Conservation (phyloP, 2,888 invertebrate species). For the Phrixothrix hirtus region DNA sequence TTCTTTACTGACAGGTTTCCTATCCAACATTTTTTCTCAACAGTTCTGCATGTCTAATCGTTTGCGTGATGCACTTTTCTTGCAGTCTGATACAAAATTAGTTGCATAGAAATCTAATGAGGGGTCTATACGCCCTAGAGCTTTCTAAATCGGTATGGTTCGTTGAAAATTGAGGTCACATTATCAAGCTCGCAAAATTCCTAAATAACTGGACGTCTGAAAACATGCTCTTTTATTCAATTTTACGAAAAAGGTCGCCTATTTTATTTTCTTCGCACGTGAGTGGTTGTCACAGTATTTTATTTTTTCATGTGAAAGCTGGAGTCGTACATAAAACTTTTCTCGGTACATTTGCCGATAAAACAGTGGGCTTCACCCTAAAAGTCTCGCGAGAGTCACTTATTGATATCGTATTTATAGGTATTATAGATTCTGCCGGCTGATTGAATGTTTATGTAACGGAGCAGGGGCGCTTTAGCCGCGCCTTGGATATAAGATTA, state of each 20-base stretch:
- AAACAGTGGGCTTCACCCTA: conserved; percentile 47
- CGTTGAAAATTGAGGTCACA: conserved; percentile 12
- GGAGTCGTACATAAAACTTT: conserved; percentile 42
- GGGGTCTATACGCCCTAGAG: no score
- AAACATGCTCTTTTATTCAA: no score
- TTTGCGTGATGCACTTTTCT: conserved; percentile 19
- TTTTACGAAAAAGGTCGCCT: not conserved
- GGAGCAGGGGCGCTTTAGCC: conserved; percentile 39
- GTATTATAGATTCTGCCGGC: conserved; percentile 54
- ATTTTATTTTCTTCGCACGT: conserved; percentile 5
- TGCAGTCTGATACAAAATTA: conserved; percentile 15
- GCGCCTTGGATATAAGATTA: conserved; percentile 26
- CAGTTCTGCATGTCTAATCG: no score
- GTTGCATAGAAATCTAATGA: no score
- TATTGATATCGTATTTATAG: conserved; percentile 58
- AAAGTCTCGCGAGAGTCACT: conserved; percentile 52
- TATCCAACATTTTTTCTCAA: no score
- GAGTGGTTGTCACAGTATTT: conserved; percentile 11
- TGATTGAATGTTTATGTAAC: conserved; percentile 55
- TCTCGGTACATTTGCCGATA: conserved; percentile 55
- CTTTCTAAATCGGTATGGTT: conserved; percentile 14
- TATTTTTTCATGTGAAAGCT: conserved; percentile 26
- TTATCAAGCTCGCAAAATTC: no score
- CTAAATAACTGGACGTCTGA: no score
- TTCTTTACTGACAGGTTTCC: no score